Percentiles rank a stretch among this genome's conserved stretches.
phyloP scores from a whole-genome alignment of 2,113 vertebrate species.

The Brachyhypopomus gauderio region DNA sequence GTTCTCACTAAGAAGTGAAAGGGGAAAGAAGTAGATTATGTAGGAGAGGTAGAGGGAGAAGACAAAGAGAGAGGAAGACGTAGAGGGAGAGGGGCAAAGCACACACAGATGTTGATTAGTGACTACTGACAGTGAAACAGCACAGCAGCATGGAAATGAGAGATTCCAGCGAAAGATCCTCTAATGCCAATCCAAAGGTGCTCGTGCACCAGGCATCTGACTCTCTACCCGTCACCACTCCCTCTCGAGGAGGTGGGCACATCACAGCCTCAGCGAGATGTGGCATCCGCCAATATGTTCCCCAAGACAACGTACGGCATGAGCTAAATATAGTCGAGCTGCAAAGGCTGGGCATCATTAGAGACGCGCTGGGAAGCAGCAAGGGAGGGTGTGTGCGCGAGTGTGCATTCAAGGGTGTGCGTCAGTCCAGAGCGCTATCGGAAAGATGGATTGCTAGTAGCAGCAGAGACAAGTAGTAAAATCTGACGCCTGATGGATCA shows the following conservation, averaged over 20 bases:
- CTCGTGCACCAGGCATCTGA: too few relatives aligned
- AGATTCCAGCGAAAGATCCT: too few relatives aligned
- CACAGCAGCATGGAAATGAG: too few relatives aligned
- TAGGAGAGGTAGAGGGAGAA: constrained; percentile 45
- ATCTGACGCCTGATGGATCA: background rate
- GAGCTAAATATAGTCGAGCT: constrained; percentile 29
- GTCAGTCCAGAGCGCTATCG: background rate
- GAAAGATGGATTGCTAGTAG: background rate
- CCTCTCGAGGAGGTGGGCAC: constrained; percentile 6
- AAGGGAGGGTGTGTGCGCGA: background rate
- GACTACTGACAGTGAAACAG: too few relatives aligned
- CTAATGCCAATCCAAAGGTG: background rate
- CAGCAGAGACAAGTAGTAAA: background rate
- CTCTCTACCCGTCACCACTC: background rate
- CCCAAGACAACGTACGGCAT: constrained; percentile 17
- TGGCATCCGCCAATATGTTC: constrained; percentile 6
- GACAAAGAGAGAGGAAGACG: background rate
- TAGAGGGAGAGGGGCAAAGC: background rate
- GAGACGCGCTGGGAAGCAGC: background rate
- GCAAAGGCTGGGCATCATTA: constrained; percentile 5
- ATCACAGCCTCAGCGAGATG: background rate
- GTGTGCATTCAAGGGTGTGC: background rate
- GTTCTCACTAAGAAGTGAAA: constrained; percentile 18
- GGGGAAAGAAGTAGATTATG: constrained; percentile 4
- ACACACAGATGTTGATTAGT: too few relatives aligned